These are phyloP conservation scores for Hystrix brachyura DNA, from an alignment of 2,113 vertebrate genomes.

Conservation along the genomic window DNA sequence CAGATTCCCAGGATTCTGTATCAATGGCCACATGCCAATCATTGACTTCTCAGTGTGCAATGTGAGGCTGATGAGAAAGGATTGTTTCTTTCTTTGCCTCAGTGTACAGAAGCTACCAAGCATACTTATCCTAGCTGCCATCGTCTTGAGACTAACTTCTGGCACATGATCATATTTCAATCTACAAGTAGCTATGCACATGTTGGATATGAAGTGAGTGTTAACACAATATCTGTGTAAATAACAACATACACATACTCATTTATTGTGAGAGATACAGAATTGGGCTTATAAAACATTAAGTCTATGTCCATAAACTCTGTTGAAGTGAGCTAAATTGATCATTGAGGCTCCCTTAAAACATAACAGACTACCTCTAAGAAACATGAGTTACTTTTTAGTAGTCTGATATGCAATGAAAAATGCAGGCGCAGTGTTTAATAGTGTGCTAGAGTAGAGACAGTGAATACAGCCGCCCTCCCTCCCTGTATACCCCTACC, in stretches of 20 bases:
- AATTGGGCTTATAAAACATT: conserved; percentile 44
- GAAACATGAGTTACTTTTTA: conserved; percentile 56
- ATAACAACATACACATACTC: background rate
- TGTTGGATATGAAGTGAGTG: background rate
- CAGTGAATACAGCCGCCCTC: conserved; percentile 1
- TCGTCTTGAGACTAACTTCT: conserved; percentile 64
- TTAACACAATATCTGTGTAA: background rate
- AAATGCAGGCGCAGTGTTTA: conserved; percentile 54
- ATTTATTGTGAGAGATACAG: background rate
- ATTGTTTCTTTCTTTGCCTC: conserved; percentile 60
- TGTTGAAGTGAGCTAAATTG: conserved; percentile 39
- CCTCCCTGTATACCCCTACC: background rate
- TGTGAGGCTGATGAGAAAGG: conserved; percentile 60
- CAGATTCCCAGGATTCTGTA: conserved; percentile 50
- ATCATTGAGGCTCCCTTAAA: conserved; percentile 43
- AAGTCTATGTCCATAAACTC: conserved; percentile 52
- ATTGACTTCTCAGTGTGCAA: conserved; percentile 29
- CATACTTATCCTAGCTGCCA: conserved; percentile 40
- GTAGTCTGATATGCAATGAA: conserved; percentile 41
- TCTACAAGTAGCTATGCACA: background rate
- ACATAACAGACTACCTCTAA: background rate
- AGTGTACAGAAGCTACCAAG: conserved; percentile 53
- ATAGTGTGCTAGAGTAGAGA: conserved; percentile 45
- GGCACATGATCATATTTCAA: conserved; percentile 58
- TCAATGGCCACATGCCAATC: background rate